Evolutionary conservation across 2,113 vertebrate genomes (phyloP), one percentile per base, ranked within the genome.

Genomic region (Spilogale gracilis): DNA sequence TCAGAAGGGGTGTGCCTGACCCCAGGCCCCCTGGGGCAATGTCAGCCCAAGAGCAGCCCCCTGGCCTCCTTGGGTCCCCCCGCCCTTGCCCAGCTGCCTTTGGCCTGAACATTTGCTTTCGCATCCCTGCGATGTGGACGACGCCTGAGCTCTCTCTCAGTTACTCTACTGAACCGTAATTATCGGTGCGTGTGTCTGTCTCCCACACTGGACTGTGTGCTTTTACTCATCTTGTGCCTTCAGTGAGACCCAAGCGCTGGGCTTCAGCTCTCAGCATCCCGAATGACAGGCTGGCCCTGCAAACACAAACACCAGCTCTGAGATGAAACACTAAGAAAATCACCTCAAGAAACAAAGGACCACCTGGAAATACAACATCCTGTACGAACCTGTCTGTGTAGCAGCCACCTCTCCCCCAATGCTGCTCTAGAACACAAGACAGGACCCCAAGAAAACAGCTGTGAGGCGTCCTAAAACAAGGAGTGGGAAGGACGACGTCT

Each of bases 251-350:
- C 0, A 2, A 20, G 61, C 1, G 65, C 83, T 1, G 13, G 11
- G 54, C 12, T 17, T 25, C 9, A 16, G 23, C 2, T 13, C 69
- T 78, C 74, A 25, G n/a, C 8, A 86, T 7, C 27, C 27, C 2
- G 1, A 32, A 25, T 4, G 74, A 12, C 9, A 21, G 48, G 3
- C 9, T 0, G 50, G 60, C 45, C 32, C 17, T 0, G 1, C 0
- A 6, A 6, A n/a, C 0, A 2, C 27, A 61, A 16, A 67, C 38
- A 10, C 1, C 1, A 13, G 3, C 17, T 78, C 89, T 73, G 48
- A 95, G 54, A 73, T 1, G 20, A 16, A 61, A 61, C 7, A 17
- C 43, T 43, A 5, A 20, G 27, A 52, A 54, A 56, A 50, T 58
- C 2, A 50, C 60, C 58, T 60, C 5, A 27, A 67, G 48, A 91